These are phyloP conservation scores for Anser cygnoides DNA, from an alignment of 2,113 vertebrate species.

Conservation along the genomic window DNA sequence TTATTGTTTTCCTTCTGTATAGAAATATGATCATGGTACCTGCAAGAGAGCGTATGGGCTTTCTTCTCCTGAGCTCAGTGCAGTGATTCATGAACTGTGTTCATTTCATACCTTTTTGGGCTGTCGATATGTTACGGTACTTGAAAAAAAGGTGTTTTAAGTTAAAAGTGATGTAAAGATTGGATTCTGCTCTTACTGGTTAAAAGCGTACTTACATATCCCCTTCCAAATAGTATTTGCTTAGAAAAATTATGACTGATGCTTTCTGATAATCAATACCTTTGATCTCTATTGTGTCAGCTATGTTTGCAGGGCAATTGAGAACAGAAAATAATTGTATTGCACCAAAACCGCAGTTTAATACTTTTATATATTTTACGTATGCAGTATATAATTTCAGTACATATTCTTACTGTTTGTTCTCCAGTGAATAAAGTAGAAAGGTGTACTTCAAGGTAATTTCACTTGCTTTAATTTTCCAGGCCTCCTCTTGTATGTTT, in stretches of 20 bases:
- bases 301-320: background rate
- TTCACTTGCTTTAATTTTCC: background rate
- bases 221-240: background rate
- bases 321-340: background rate
- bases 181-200: background rate
- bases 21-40: fast-evolving
- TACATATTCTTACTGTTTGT: background rate
- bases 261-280: background rate
- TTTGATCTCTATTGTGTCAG: background rate
- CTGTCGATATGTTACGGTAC: background rate
- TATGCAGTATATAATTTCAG: background rate
- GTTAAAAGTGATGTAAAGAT: background rate
- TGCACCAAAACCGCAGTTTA: background rate
- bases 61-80: background rate
- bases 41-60: background rate
- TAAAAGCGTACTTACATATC: background rate
- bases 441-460: background rate
- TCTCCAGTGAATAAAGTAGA: background rate
- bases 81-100: background rate
- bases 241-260: background rate
- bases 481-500: background rate
- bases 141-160: background rate
- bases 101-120: background rate
- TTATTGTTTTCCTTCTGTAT: background rate
- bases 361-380: too few species aligned